Conservation (phyloP, 2,113 vertebrate species). For the Nannospalax galili region DNA sequence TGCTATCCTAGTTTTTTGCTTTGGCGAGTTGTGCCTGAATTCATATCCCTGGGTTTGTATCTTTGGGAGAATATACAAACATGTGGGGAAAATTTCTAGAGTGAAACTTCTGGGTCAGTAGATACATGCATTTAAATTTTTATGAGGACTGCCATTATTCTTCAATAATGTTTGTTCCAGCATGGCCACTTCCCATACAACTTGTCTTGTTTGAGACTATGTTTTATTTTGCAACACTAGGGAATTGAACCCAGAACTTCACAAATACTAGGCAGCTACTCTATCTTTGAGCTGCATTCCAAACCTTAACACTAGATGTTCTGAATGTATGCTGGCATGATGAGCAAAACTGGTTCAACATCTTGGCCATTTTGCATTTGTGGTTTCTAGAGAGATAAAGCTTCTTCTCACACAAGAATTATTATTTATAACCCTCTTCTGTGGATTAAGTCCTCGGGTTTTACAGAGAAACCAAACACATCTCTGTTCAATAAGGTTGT, state of each 20-base stretch:
- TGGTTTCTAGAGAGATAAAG: background rate
- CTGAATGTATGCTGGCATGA: background rate
- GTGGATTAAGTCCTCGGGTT: background rate
- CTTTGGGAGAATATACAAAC: background rate
- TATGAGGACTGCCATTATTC: background rate
- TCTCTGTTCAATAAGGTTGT: background rate
- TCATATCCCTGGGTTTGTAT: background rate
- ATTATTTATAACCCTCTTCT: background rate
- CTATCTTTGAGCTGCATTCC: background rate
- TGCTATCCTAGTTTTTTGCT: background rate
- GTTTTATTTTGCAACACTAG: background rate
- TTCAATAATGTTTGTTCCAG: background rate
- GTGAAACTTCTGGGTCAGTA: background rate
- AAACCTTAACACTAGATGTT: background rate
- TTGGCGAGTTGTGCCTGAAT: background rate
- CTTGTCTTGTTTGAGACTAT: background rate
- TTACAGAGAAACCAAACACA: background rate
- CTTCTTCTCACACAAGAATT: background rate
- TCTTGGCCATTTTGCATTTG: background rate
- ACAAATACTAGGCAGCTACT: background rate
- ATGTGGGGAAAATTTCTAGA: background rate
- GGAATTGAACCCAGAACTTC: background rate
- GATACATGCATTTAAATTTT: background rate
- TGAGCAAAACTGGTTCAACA: background rate
- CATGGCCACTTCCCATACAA: background rate